Conservation (phyloP, 2,113 vertebrate genomes). For the Heterocephalus glaber region DNA sequence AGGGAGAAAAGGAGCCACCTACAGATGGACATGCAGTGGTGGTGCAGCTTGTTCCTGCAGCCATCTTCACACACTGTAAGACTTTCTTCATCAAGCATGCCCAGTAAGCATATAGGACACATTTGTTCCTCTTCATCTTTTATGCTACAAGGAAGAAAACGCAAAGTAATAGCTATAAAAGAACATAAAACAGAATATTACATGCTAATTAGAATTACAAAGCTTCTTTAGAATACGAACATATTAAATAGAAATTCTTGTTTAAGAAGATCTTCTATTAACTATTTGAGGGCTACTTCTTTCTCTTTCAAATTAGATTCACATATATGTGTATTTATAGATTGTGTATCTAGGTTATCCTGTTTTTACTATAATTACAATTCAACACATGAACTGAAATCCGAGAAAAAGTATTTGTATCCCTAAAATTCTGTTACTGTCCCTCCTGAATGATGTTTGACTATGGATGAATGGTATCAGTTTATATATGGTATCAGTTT, state of each 20-base stretch:
- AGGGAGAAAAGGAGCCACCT: slow-evolving; percentile 76
- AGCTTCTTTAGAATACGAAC: background rate
- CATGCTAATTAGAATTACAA: background rate
- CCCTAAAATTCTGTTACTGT: background rate
- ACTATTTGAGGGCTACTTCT: background rate
- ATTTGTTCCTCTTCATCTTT: slow-evolving; percentile 96
- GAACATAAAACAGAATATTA: background rate
- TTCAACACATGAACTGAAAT: background rate
- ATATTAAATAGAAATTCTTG: background rate
- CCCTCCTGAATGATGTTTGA: background rate
- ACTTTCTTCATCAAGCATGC: slow-evolving; percentile 95
- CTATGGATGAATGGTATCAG: background rate
- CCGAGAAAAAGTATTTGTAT: background rate
- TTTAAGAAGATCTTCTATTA: background rate
- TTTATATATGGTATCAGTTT: background rate
- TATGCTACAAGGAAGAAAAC: slow-evolving; percentile 83
- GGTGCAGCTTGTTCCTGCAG: slow-evolving; percentile 94
- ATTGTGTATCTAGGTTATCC: background rate
- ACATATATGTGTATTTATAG: background rate
- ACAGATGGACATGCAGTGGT: slow-evolving; percentile 97
- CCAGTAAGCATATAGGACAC: slow-evolving; percentile 94
- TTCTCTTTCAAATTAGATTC: slow-evolving; percentile 1
- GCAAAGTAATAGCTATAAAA: background rate
- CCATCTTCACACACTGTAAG: slow-evolving; percentile 93
- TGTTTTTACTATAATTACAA: background rate